These are phyloP conservation scores for Oceanites oceanicus DNA, from an alignment of 2,113 vertebrate species.

Conservation along the genomic window DNA sequence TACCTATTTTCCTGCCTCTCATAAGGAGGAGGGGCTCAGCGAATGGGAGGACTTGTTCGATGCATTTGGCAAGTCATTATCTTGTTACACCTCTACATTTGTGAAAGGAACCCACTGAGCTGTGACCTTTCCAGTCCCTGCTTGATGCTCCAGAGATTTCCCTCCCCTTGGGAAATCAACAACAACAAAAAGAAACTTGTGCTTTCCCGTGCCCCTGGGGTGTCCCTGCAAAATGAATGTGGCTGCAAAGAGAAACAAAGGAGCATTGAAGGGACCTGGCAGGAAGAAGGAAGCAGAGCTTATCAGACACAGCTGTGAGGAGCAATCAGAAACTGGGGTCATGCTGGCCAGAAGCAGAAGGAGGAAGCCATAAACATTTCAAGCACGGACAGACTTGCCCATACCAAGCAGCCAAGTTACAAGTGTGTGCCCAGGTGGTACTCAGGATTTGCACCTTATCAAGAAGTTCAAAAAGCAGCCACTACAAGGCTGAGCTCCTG, in stretches of 20 bases:
- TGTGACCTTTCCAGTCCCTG: neutral
- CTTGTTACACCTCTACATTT: neutral
- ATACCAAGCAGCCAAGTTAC: neutral
- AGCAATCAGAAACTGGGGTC: neutral
- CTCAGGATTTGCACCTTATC: neutral
- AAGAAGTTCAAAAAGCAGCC: neutral
- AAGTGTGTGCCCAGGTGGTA: no score
- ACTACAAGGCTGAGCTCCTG: neutral
- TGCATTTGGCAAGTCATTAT: neutral
- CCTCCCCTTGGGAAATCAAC: neutral
- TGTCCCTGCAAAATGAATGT: neutral
- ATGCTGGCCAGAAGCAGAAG: neutral
- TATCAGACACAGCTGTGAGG: neutral
- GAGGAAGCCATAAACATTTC: neutral
- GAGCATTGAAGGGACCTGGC: neutral
- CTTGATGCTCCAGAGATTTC: neutral
- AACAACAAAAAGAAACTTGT: neutral
- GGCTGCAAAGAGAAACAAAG: neutral
- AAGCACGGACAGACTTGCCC: neutral
- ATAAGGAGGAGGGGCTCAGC: neutral
- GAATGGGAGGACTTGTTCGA: no score
- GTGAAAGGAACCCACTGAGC: neutral
- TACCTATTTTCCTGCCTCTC: neutral
- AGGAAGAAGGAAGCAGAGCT: neutral
- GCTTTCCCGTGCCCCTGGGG: neutral